Conservation (phyloP, 2,888 invertebrate species). For the Halictus ligatus region DNA sequence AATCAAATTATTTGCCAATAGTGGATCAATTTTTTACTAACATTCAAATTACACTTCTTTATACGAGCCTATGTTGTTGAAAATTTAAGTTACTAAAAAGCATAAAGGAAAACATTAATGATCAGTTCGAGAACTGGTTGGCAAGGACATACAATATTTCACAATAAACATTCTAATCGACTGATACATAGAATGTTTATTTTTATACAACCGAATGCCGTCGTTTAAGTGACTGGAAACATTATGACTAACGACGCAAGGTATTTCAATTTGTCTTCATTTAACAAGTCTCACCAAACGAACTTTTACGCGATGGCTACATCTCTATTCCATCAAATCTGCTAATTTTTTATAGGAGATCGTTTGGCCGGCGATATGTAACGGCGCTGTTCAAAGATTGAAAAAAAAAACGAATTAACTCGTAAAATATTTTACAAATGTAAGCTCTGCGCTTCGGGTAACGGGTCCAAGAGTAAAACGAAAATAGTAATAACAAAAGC, state of each 20-base stretch:
- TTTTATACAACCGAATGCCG: not conserved
- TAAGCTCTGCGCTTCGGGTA: not conserved
- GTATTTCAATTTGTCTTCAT: constrained; percentile 5
- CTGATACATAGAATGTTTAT: not conserved
- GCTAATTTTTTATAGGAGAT: constrained; percentile 26
- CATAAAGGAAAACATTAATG: not conserved
- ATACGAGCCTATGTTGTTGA: too few species aligned
- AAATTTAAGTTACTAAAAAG: not conserved
- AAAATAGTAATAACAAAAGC: constrained; percentile 8
- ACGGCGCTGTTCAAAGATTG: constrained; percentile 17
- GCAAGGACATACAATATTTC: not conserved
- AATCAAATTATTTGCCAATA: not conserved
- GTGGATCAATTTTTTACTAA: not conserved
- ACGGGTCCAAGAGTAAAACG: not conserved
- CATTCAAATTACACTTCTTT: not conserved
- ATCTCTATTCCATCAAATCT: constrained; percentile 11
- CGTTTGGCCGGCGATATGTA: not conserved
- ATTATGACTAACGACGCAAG: not conserved
- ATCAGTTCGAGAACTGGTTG: not conserved
- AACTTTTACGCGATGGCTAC: not conserved
- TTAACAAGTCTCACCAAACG: not conserved
- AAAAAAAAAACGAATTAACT: not conserved
- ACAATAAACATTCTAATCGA: not conserved
- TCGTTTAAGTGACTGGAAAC: not conserved
- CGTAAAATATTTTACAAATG: not conserved